A percentile compares a stretch with the other conserved stretches of the same genome.
Conservation (phyloP, 2,113 vertebrate genomes). For the Megaceryle torquata region DNA sequence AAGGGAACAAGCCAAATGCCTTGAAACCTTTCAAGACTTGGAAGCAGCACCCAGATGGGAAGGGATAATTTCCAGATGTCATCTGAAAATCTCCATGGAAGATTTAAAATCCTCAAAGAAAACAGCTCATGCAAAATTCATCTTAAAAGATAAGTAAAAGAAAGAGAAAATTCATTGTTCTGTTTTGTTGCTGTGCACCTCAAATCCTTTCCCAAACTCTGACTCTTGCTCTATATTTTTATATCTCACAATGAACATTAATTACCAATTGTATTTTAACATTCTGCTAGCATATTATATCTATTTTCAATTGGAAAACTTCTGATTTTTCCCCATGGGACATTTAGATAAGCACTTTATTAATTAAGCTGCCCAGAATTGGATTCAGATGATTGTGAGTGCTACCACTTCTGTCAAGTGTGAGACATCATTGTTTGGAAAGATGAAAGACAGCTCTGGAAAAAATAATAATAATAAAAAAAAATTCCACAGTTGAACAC, state of each 20-base stretch:
- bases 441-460: background rate
- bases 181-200: background rate
- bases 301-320: slow-evolving; percentile 41
- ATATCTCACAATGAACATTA: background rate
- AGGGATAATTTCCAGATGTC: slow-evolving; percentile 27
- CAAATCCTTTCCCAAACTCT: background rate
- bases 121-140: background rate
- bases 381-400: slow-evolving; percentile 6
- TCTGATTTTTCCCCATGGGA: background rate
- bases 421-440: background rate
- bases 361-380: slow-evolving; percentile 37
- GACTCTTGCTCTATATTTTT: background rate
- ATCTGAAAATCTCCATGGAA: background rate
- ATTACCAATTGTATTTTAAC: background rate
- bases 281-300: slow-evolving; percentile 17
- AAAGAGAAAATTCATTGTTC: slow-evolving; percentile 13
- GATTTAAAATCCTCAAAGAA: slow-evolving; percentile 5
- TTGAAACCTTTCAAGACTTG: slow-evolving; percentile 10
- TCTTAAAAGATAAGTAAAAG: background rate
- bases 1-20: background rate
- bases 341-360: slow-evolving; percentile 54
- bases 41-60: background rate
- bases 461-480: background rate
- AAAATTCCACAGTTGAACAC: background rate
- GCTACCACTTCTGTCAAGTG: slow-evolving; percentile 6